Base-by-base conservation (phyloP, 1,140 invertebrate species). In the Papilio polyxenes region DNA sequence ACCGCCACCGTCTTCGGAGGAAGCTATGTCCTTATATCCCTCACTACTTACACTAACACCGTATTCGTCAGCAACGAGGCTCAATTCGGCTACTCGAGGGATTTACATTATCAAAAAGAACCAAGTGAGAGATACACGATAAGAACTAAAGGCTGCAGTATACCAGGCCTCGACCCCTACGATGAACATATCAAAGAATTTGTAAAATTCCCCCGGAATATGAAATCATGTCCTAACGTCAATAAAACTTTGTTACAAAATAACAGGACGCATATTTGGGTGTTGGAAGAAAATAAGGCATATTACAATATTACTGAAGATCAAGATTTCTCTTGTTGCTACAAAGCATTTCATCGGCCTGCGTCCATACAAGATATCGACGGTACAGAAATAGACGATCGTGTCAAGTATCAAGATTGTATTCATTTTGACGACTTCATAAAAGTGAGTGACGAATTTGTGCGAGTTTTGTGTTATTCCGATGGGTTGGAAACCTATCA, bases 141-240 rank as follows among this genome's bases (percentile, higher is more conserved):
- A 23, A 95, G 96, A 82, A 97, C 96, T 1, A 91, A 95, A n/a
- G 97, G 97, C 44, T 98, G 98, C 89, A 95, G 95, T 15, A 97
- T 98, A 87, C 97, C 97, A 1, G 95, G 96, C 48, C 95, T 98
- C 82, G 95, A 97, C 84, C 96, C 97, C 0, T 95, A 96, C 51
- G 96, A 98, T 84, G 85, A 89, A 74, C 95, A 91, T 62, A 91
- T 89, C 51, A 85, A 85, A 82, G 23, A 85, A 80, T 90, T 86
- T 65, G 83, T 87, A 48, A 48, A 81, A 62, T 88, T 85, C 85
- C 89, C 87, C n/a, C 83, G 80, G 4, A 10, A 72, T 44, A 82
- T 87, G 10, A 75, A 83, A 83, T 90, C 90, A 82, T 85, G 95
- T 87, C 59, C 86, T 53, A 83, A 88, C 9, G 81, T 87, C n/a